Percentiles rank a stretch among this genome's conserved stretches.
Evolutionary conservation across 2,888 invertebrate genomes (phyloP).

Genomic region (Cetonia aurata): DNA sequence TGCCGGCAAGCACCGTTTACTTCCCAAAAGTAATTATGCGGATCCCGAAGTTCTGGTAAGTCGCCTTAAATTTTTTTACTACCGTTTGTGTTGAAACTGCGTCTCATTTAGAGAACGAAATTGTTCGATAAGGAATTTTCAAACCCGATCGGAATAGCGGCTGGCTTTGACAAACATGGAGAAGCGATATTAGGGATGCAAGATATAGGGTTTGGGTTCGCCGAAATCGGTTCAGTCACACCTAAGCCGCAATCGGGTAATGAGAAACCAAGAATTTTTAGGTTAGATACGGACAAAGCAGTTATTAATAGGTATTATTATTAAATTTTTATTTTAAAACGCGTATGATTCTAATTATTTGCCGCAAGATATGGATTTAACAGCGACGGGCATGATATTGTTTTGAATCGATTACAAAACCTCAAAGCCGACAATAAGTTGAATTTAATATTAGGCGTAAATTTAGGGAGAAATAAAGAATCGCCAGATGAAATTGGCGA

Average conservation of each 20-base stretch:
- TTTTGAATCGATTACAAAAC: slow-evolving; percentile 75
- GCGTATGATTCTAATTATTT: slow-evolving; percentile 1
- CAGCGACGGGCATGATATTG: slow-evolving; percentile 89
- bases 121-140: slow-evolving; percentile 80
- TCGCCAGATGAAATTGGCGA: slow-evolving; percentile 82
- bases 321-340: not conserved
- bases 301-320: slow-evolving; percentile 85
- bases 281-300: slow-evolving; percentile 86
- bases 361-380: slow-evolving; percentile 88
- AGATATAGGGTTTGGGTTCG: slow-evolving; percentile 92
- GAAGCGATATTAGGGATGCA: slow-evolving; percentile 88
- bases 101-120: slow-evolving; percentile 72
- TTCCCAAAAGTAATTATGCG: slow-evolving; percentile 72
- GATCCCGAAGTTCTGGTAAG: slow-evolving; percentile 78
- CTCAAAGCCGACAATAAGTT: slow-evolving; percentile 70
- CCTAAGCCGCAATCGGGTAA: slow-evolving; percentile 95
- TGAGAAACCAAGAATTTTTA: slow-evolving; percentile 91
- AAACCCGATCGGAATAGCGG: slow-evolving; percentile 97
- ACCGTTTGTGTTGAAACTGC: not conserved
- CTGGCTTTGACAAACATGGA: slow-evolving; percentile 98
- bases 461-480: slow-evolving; percentile 95
- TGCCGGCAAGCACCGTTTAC: slow-evolving; percentile 81
- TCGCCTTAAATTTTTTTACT: slow-evolving; percentile 13
- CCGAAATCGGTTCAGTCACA: slow-evolving; percentile 97
- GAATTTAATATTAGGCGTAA: slow-evolving; percentile 83